These are phyloP conservation scores for Dorcus parallelipipedus DNA, from an alignment of 2,888 invertebrate genomes.

Conservation along the genomic window DNA sequence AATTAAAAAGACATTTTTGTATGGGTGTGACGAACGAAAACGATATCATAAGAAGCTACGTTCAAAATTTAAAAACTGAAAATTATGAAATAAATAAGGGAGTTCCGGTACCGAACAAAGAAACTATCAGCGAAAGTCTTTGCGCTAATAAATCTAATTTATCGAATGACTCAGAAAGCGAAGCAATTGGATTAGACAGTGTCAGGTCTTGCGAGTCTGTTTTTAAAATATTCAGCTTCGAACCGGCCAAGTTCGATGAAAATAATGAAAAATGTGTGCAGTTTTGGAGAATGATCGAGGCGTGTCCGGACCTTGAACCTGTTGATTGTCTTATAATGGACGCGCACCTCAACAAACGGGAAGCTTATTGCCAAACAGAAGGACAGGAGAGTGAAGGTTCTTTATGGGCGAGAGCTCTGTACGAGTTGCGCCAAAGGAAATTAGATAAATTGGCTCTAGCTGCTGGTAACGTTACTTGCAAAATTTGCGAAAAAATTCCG, in stretches of 20 bases:
- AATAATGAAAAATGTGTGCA: constrained; percentile 19
- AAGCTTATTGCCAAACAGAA: constrained; percentile 9
- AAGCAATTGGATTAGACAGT: constrained; percentile 5
- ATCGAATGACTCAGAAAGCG: too few relatives aligned
- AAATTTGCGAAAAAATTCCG: constrained; percentile 11
- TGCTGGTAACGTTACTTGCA: constrained; percentile 4
- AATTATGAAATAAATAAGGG: too few relatives aligned
- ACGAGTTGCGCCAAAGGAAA: constrained; percentile 14
- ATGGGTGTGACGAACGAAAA: too few relatives aligned
- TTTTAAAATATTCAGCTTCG: constrained; percentile 19
- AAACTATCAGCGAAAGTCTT: too few relatives aligned
- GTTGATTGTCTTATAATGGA: constrained; percentile 17
- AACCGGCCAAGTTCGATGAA: constrained; percentile 10
- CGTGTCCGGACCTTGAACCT: constrained; percentile 13
- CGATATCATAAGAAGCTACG: too few relatives aligned
- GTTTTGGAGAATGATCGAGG: constrained; percentile 20
- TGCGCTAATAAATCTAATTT: too few relatives aligned
- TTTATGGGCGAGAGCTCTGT: constrained; percentile 16
- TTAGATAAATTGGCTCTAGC: constrained; percentile 20
- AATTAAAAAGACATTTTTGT: too few relatives aligned
- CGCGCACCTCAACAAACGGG: constrained; percentile 9
- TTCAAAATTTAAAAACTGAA: too few relatives aligned
- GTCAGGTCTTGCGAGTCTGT: constrained; percentile 21
- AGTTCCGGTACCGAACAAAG: too few relatives aligned
- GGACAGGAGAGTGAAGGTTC: constrained; percentile 12